A percentile compares a stretch with the other conserved stretches of the same genome.
Evolutionary conservation across 1,140 invertebrate genomes (phyloP).

Genomic region (Asobara japonica): DNA sequence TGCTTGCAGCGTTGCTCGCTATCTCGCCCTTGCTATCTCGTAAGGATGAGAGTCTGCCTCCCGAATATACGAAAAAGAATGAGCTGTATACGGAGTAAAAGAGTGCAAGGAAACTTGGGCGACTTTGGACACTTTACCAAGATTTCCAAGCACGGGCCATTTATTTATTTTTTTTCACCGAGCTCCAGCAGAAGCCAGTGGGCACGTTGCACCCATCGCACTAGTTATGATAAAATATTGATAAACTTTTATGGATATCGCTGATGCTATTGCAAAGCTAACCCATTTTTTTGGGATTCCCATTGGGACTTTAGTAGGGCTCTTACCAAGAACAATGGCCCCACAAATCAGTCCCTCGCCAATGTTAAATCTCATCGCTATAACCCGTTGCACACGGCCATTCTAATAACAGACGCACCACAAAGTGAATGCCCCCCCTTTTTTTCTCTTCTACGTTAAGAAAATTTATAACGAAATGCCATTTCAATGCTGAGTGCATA

Average conservation of each 20-base stretch:
- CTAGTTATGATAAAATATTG: slow-evolving; percentile 16
- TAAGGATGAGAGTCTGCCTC: neutral
- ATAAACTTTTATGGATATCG: neutral
- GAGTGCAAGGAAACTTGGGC: neutral
- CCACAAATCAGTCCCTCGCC: slow-evolving; percentile 47
- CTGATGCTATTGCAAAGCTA: neutral
- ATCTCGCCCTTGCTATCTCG: slow-evolving; percentile 10
- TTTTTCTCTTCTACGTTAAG: neutral
- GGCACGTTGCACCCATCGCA: neutral
- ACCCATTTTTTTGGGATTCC: neutral
- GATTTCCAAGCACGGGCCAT: neutral
- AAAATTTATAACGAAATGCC: neutral
- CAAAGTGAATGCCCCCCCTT: neutral
- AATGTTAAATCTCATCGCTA: slow-evolving; percentile 49
- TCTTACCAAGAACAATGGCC: slow-evolving; percentile 50
- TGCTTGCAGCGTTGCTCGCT: neutral
- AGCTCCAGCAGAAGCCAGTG: neutral
- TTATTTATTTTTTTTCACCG: neutral
- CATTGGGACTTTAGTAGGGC: neutral
- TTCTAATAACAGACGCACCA: slow-evolving; percentile 11
- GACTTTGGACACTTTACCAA: neutral
- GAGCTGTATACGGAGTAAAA: neutral
- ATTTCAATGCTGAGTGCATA: neutral
- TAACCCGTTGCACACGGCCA: slow-evolving; percentile 40
- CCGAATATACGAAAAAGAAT: neutral